Evolutionary conservation across 2,888 invertebrate species (phyloP).

Genomic region (Cerastis rubricosa): DNA sequence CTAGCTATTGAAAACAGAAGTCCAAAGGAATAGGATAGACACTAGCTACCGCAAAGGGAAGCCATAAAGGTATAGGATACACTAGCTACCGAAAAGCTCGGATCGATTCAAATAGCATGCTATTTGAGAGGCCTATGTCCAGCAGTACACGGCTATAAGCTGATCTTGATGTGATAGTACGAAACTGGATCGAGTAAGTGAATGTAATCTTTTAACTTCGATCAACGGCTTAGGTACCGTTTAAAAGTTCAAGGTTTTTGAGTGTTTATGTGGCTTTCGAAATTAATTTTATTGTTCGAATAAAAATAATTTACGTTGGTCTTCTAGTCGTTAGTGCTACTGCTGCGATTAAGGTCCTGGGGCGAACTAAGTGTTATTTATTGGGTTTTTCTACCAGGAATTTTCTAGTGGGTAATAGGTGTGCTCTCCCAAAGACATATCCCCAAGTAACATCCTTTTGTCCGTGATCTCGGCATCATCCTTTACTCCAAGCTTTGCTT

Average conservation of each 20-base stretch:
- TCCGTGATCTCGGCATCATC: too few species aligned
- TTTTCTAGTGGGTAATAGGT: too few species aligned
- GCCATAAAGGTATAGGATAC: not conserved
- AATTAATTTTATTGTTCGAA: slow-evolving; percentile 10
- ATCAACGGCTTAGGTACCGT: slow-evolving; percentile 45
- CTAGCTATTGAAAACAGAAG: too few species aligned
- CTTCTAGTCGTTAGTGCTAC: not conserved
- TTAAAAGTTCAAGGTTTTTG: slow-evolving; percentile 55
- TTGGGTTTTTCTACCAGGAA: not conserved
- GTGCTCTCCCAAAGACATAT: too few species aligned
- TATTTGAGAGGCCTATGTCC: not conserved
- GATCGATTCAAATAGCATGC: not conserved
- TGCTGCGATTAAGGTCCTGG: not conserved
- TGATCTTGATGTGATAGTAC: slow-evolving; percentile 25
- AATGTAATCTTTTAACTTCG: slow-evolving; percentile 43
- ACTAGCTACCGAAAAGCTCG: not conserved
- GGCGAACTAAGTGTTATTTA: not conserved
- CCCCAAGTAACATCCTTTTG: too few species aligned
- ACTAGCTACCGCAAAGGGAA: too few species aligned
- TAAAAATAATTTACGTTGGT: not conserved
- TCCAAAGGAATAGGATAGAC: too few species aligned
- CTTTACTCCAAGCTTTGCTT: too few species aligned
- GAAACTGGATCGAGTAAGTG: slow-evolving; percentile 38
- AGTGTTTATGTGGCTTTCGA: slow-evolving; percentile 32
- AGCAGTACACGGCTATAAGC: not conserved